Base-by-base conservation (phyloP, 1,140 invertebrate species). In the Luehdorfia chinensis region DNA sequence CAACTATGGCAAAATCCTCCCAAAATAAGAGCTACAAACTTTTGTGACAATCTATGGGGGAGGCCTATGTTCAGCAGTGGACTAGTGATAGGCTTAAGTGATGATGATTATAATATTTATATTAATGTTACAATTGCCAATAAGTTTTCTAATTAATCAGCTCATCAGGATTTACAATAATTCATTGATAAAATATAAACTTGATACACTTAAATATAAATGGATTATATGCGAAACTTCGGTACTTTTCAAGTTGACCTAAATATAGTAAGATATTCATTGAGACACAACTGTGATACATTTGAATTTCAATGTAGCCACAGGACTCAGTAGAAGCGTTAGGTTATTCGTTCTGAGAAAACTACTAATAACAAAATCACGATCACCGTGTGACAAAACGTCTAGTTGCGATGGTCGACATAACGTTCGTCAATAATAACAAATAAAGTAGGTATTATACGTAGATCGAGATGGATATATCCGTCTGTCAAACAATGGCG, bases 401-500 rank as follows among this genome's bases (percentile, higher is more conserved):
- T 43, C 13, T 43, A 30, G 39, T 43, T 30, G 39, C 25, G 39
- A 43, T 30, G 39, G 39, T 30, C 39, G 30, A 43, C 39, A 43
- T 30, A 43, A 23, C 8, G 12, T 12, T 51, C 60, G 67, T 68
- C 68, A 73, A 74, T 73, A 76, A 78, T 66, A 81, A 79, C 72
- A 78, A 73, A 71, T 68, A 59, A 44, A 49, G 56, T 68, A 74
- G 41, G 50, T 68, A 63, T 55, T 47, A 55, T 72, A 70, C 61
- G 59, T 63, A 66, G 50, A 65, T 60, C 58, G 69, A 66, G 68
- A 72, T 73, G 62, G 59, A 70, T 76, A 76, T 73, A 74, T 69
- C 64, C 65, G 53, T 55, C 75, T 84, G 81, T 84, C 84, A 86
- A 83, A 86, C 77, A 87, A 87, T 87, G 84, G 84, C 84, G 80